A percentile compares a stretch with the other conserved stretches of the same genome.
These are phyloP conservation scores for Beris chalybata DNA, from an alignment of 2,888 invertebrate genomes.

Conservation along the genomic window DNA sequence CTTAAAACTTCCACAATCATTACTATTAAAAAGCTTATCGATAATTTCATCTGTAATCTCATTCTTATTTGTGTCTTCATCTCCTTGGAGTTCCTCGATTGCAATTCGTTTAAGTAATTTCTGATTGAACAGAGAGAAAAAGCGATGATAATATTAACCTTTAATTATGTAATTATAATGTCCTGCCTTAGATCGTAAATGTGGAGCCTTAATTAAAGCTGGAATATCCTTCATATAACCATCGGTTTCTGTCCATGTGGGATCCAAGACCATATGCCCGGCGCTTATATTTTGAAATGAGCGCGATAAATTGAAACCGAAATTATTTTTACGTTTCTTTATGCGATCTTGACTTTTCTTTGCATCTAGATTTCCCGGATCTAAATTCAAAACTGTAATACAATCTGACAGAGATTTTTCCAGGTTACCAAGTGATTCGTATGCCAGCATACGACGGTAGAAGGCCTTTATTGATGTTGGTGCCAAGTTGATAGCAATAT, in stretches of 20 bases:
- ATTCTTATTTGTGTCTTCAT: conserved; percentile 44
- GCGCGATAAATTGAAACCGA: conserved; percentile 6
- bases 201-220: conserved; percentile 49
- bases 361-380: conserved; percentile 76
- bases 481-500: conserved; percentile 76
- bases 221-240: conserved; percentile 47
- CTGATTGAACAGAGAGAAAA: conserved; percentile 20
- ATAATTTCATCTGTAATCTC: conserved; percentile 54
- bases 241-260: conserved; percentile 34
- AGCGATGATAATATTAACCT: not conserved
- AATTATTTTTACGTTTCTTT: conserved; percentile 35
- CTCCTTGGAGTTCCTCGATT: conserved; percentile 49
- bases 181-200: conserved; percentile 48
- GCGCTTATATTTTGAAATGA: conserved; percentile 16
- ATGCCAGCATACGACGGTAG: conserved; percentile 76
- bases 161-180: not conserved
- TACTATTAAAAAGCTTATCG: conserved; percentile 54
- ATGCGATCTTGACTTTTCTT: conserved; percentile 54
- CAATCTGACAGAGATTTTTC: conserved; percentile 74
- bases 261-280: conserved; percentile 20
- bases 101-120: conserved; percentile 47
- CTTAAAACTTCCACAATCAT: conserved; percentile 48
- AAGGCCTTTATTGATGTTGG: conserved; percentile 81
- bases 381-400: conserved; percentile 68
- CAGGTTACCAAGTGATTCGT: conserved; percentile 71